Evolutionary conservation across 1,140 invertebrate genomes (phyloP).

Genomic region (Drosophila miranda): DNA sequence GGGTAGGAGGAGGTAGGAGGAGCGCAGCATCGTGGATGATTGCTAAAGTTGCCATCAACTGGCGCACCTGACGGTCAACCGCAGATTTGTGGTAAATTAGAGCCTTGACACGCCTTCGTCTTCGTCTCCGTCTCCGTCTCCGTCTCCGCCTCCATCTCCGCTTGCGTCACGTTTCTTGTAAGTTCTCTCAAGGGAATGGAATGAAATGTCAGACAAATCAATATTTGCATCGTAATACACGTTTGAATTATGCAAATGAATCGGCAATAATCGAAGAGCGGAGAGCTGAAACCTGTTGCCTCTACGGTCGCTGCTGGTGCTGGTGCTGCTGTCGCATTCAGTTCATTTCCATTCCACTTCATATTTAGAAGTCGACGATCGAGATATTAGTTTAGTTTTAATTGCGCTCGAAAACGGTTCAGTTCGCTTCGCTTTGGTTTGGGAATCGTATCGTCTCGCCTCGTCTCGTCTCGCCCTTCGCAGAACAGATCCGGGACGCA

Average conservation of each 20-base stretch:
- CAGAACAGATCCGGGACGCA: too few species aligned
- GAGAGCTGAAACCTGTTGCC: conserved; percentile 55
- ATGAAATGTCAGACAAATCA: conserved; percentile 2
- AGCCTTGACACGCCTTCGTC: conserved; percentile 37
- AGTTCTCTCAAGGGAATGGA: conserved; percentile 8
- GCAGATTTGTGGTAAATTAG: conserved; percentile 23
- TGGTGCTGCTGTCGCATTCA: conserved; percentile 51
- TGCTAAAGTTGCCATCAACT: conserved; percentile 24
- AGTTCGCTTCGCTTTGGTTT: conserved; percentile 5
- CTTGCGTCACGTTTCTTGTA: conserved; percentile 42
- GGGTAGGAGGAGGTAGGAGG: conserved; percentile 9
- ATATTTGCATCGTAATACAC: conserved; percentile 41
- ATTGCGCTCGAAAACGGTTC: conserved; percentile 61
- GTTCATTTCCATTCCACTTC: conserved; percentile 68
- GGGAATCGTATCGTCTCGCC: too few species aligned
- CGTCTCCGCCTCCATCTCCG: background rate
- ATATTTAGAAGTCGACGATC: conserved; percentile 69
- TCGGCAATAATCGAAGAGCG: conserved; percentile 36
- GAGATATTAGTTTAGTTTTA: conserved; percentile 69
- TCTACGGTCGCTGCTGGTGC: background rate
- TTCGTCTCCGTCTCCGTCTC: conserved; percentile 1
- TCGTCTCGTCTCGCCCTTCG: too few species aligned
- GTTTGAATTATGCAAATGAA: conserved; percentile 48
- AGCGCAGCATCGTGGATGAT: conserved; percentile 58
- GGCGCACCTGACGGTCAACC: conserved; percentile 24